A percentile compares a stretch with the other conserved stretches of the same genome.
These are phyloP conservation scores for Gymnocypris eckloni DNA, from an alignment of 2,797 vertebrate species.

Conservation along the genomic window DNA sequence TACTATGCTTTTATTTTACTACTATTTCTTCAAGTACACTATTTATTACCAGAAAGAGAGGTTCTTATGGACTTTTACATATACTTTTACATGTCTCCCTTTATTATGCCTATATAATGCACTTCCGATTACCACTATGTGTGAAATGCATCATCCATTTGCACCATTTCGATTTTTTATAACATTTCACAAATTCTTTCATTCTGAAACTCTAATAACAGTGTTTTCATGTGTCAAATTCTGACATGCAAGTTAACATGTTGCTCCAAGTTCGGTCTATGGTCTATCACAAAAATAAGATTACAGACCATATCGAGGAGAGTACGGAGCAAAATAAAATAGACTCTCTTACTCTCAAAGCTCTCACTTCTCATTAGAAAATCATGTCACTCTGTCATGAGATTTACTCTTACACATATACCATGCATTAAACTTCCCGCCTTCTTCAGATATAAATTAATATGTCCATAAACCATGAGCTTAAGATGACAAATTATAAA, in stretches of 20 bases:
- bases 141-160: not conserved
- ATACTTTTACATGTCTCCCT: not conserved
- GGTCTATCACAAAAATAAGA: not conserved
- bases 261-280: no score
- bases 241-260: not conserved
- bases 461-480: not conserved
- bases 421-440: not conserved
- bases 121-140: not conserved
- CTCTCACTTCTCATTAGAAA: not conserved
- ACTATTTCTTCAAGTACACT: not conserved
- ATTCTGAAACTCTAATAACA: not conserved
- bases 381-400: not conserved
- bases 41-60: not conserved
- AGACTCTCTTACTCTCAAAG: not conserved
- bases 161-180: not conserved
- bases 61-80: not conserved
- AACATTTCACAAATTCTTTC: not conserved
- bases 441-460: not conserved
- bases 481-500: slow-evolving; percentile 38
- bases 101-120: not conserved
- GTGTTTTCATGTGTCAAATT: not conserved
- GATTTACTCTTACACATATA: not conserved
- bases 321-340: not conserved
- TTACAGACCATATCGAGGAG: not conserved
- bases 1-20: not conserved